Percentiles rank a stretch among this genome's conserved stretches.
These are phyloP conservation scores for Drosophila funebris DNA, from an alignment of 1,140 invertebrate genomes.

Conservation along the genomic window DNA sequence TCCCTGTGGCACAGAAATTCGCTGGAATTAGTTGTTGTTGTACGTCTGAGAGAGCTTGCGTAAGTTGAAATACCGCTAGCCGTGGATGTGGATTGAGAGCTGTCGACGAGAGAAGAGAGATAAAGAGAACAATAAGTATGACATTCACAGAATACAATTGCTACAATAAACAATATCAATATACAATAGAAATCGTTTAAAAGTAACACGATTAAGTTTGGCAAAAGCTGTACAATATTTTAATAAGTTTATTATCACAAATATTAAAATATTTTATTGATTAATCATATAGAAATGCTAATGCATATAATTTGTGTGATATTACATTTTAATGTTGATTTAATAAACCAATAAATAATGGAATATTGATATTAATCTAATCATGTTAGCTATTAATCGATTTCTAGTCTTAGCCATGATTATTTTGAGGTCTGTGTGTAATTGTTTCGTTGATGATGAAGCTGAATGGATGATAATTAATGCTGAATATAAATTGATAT, in stretches of 20 bases:
- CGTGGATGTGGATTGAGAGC: slow-evolving; percentile 84
- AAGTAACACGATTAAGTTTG: not conserved
- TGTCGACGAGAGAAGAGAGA: slow-evolving; percentile 51
- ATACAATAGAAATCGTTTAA: slow-evolving; percentile 24
- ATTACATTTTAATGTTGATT: not conserved
- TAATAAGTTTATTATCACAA: not conserved
- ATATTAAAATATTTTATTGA: not conserved
- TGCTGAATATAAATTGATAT: slow-evolving; percentile 13
- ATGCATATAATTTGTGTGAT: slow-evolving; percentile 1
- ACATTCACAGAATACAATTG: not conserved
- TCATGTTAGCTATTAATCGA: not conserved
- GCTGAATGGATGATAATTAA: slow-evolving; percentile 14
- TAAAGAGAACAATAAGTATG: not conserved
- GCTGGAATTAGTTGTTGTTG: slow-evolving; percentile 83
- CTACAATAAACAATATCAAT: not conserved
- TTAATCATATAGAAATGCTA: slow-evolving; percentile 4
- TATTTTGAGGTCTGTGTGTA: slow-evolving; percentile 14
- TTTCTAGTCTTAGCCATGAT: slow-evolving; percentile 9
- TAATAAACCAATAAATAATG: not conserved
- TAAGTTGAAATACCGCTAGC: slow-evolving; percentile 83
- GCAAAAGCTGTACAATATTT: not conserved
- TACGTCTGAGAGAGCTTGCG: slow-evolving; percentile 81
- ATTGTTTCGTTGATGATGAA: slow-evolving; percentile 22
- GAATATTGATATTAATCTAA: not conserved
- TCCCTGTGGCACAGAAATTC: slow-evolving; percentile 83